These are phyloP conservation scores for Caenorhabditis drosophilae DNA, from an alignment of 2,888 invertebrate genomes.

Conservation along the genomic window DNA sequence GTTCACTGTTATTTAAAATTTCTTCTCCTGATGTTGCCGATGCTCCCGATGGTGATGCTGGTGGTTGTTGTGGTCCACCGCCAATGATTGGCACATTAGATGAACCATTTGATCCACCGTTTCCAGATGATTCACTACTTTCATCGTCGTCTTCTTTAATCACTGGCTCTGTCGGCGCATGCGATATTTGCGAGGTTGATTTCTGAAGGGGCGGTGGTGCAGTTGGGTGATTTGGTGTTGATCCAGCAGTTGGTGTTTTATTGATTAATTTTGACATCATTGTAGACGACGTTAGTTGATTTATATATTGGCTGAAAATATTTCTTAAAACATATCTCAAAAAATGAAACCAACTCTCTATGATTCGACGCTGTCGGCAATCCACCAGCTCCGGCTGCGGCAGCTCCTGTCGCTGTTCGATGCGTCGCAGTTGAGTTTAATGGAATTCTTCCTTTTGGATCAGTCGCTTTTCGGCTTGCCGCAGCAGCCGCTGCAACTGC, in stretches of 20 bases:
- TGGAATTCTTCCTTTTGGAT: conserved; percentile 48
- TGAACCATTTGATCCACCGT: conserved; percentile 24
- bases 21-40: neutral
- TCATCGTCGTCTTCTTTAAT: conserved; percentile 68
- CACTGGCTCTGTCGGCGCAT: conserved; percentile 66
- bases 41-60: neutral
- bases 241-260: conserved; percentile 5
- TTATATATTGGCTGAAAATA: conserved; percentile 25
- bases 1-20: neutral
- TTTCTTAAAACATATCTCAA: neutral
- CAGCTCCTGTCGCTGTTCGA: conserved; percentile 37
- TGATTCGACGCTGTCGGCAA: conserved; percentile 10
- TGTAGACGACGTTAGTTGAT: conserved; percentile 35
- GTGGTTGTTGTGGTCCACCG: neutral
- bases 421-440: conserved; percentile 29
- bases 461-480: conserved; percentile 36
- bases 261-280: conserved; percentile 37
- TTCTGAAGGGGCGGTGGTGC: conserved; percentile 39
- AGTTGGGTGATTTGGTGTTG: neutral
- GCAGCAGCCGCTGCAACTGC: conserved; percentile 25
- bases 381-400: conserved; percentile 29
- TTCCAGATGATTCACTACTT: conserved; percentile 41
- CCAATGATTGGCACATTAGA: neutral
- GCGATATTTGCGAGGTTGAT: conserved; percentile 61
- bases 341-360: conserved; percentile 3